These are phyloP conservation scores for Anarhynchus alexandrinus DNA, from an alignment of 2,113 vertebrate species.

Conservation along the genomic window DNA sequence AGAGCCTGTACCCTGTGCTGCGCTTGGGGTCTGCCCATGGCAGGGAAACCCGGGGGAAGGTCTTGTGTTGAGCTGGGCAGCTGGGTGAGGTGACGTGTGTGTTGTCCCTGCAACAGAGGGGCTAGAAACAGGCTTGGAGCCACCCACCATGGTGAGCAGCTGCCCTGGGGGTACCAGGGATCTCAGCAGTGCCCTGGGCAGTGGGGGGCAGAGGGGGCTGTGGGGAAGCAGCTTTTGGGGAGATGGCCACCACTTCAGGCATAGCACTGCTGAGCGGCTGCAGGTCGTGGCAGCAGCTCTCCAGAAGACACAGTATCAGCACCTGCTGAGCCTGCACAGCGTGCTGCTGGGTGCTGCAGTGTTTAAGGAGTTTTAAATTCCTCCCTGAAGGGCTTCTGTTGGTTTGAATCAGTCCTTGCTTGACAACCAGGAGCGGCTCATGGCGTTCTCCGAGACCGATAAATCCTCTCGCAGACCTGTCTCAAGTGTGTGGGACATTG, in stretches of 20 bases:
- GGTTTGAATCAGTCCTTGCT: background rate
- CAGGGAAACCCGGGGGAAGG: background rate
- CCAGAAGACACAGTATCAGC: background rate
- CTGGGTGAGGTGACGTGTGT: background rate
- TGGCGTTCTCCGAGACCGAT: rapidly evolving
- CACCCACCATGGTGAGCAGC: rapidly evolving
- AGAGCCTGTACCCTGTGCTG: background rate
- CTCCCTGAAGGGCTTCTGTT: background rate
- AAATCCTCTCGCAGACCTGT: background rate
- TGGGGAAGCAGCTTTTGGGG: background rate
- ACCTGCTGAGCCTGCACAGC: background rate
- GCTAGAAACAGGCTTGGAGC: background rate
- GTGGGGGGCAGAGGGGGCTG: rapidly evolving
- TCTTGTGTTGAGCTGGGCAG: background rate
- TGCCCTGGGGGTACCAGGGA: background rate
- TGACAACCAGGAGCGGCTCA: background rate
- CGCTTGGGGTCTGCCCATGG: rapidly evolving
- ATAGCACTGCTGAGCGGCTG: rapidly evolving
- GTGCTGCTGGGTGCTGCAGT: background rate
- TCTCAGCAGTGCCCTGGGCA: rapidly evolving
- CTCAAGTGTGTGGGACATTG: background rate
- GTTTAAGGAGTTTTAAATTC: background rate
- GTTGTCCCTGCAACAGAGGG: background rate
- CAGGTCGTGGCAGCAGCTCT: background rate
- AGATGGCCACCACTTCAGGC: background rate